Conservation (phyloP, 2,113 vertebrate species). For the Leptocoma aspasia region DNA sequence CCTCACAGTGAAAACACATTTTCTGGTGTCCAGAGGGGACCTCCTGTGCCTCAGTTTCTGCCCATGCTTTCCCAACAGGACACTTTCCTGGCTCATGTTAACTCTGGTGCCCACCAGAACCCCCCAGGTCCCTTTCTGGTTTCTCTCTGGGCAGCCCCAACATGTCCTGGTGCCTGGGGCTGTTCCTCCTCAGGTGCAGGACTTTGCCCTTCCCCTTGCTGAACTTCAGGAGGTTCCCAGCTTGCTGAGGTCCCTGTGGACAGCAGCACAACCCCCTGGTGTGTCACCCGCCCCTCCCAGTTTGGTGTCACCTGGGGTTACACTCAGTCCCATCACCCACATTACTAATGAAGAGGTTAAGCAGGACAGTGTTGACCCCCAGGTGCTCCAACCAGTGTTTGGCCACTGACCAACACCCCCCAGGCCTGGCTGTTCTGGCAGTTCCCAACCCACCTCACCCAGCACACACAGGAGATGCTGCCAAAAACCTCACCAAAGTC, state of each 20-base stretch:
- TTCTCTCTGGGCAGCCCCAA: not conserved
- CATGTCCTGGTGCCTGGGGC: not conserved
- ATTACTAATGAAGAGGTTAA: not conserved
- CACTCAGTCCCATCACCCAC: not conserved
- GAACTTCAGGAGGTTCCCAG: not conserved
- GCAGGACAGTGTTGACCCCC: not conserved
- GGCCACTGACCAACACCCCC: not conserved
- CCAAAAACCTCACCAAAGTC: not conserved
- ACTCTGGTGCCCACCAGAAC: not conserved
- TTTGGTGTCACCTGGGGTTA: not conserved
- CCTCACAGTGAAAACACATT: not conserved
- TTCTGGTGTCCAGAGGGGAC: not conserved
- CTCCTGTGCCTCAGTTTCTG: not conserved
- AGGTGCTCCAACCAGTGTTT: not conserved
- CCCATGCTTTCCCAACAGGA: not conserved
- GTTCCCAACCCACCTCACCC: not conserved
- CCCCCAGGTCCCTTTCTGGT: not conserved
- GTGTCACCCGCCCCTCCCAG: not conserved
- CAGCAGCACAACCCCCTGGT: not conserved
- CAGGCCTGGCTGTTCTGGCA: no score
- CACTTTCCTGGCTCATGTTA: not conserved
- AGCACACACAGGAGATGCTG: not conserved
- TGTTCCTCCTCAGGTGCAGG: not conserved
- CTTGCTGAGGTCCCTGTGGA: not conserved
- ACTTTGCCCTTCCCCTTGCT: not conserved